These are phyloP conservation scores for Scytalopus superciliaris DNA, from an alignment of 2,113 vertebrate species.

Conservation along the genomic window DNA sequence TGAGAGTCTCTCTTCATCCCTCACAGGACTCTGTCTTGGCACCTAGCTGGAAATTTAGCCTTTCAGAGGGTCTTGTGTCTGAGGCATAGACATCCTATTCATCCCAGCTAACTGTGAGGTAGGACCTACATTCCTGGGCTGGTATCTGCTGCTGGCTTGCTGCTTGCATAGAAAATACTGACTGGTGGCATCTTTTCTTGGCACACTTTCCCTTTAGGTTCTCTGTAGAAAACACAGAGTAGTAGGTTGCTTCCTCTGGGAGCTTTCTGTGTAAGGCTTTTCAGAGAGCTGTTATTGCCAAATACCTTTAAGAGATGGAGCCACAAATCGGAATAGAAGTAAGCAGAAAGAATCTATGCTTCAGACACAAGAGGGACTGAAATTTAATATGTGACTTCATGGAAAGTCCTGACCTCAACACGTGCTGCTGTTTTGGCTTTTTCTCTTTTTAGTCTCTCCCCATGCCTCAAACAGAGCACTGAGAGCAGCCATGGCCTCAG, in stretches of 20 bases:
- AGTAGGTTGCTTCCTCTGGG: not conserved
- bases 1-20: not conserved
- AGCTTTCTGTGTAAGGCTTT: not conserved
- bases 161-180: not conserved
- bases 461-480: too few species aligned
- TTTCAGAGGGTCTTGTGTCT: not conserved
- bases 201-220: not conserved
- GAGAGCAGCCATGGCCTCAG: not conserved
- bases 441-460: not conserved
- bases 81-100: not conserved
- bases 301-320: not conserved
- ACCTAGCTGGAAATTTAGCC: not conserved
- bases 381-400: not conserved
- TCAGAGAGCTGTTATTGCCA: not conserved
- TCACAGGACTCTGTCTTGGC: not conserved
- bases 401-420: not conserved
- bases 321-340: not conserved
- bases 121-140: rapidly evolving
- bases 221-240: not conserved
- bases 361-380: not conserved
- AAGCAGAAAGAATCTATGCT: not conserved
- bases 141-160: not conserved
- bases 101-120: rapidly evolving
- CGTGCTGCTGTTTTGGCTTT: not conserved
- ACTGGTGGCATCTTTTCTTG: not conserved